Percentiles rank a stretch among this genome's conserved stretches.
Evolutionary conservation across 2,113 vertebrate species (phyloP).

Genomic region (Grallaria varia): DNA sequence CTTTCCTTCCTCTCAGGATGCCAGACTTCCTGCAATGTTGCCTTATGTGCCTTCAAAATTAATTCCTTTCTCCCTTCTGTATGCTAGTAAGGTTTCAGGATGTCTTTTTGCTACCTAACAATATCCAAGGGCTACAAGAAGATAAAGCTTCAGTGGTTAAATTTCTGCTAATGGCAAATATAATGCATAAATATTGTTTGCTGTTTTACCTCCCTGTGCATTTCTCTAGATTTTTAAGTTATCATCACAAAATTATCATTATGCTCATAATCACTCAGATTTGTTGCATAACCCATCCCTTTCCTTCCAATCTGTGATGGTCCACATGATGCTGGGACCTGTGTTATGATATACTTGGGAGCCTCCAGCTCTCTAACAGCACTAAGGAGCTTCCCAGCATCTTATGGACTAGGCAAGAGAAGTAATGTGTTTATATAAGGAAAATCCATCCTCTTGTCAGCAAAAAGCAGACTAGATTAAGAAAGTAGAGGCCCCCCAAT

Average conservation of each 20-base stretch:
- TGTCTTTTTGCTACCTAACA: not conserved
- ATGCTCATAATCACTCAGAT: not conserved
- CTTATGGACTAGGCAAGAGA: not conserved
- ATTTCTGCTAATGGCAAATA: not conserved
- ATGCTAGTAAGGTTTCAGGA: not conserved
- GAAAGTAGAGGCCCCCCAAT: not conserved
- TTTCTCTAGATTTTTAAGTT: not conserved
- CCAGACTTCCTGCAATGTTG: not conserved
- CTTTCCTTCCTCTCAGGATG: not conserved
- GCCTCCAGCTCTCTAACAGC: not conserved
- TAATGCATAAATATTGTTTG: not conserved
- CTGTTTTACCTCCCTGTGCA: not conserved
- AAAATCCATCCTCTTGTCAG: not conserved
- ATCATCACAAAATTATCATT: not conserved
- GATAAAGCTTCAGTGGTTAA: not conserved
- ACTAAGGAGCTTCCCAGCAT: not conserved
- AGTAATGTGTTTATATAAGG: not conserved
- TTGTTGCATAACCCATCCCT: not conserved
- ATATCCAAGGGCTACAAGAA: not conserved
- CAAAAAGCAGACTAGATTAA: not conserved
- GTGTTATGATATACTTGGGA: accelerated
- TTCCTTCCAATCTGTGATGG: not conserved
- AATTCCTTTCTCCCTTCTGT: not conserved
- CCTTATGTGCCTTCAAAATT: not conserved
- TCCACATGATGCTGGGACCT: not conserved